Base-by-base conservation (phyloP, 1,140 invertebrate species). In the Drosophila pallidifrons region DNA sequence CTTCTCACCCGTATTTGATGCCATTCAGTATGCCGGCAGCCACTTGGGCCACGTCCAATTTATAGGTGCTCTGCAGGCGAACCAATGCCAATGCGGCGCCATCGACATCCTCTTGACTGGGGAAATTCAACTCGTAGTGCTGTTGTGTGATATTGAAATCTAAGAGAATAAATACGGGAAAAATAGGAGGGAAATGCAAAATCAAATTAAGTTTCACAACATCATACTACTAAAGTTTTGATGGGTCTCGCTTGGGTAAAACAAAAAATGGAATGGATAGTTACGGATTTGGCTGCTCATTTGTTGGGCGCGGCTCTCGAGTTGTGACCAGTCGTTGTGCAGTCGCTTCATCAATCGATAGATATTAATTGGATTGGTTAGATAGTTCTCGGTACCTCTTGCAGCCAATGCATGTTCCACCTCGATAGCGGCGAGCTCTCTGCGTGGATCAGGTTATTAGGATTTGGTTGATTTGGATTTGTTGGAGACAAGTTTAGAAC, bases 11-110 rank as follows among this genome's bases (percentile, higher is more conserved):
- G 91, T 97, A 97, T 82, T 96, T 95, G 20, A 97, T 95, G 8
- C 97, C 97, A 88, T 97, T 96, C 41, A 99, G 94, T 77, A 97
- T 95, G 16, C 99, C 99, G 57, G 96, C 94, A 6, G 98, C 97
- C 65, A 99, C 94, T 52, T 97, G 96, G 4, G 95, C 93, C 15
- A 98, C 98, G 52, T 99, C 96, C 32, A 99, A 94, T 74, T 97
- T 95, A 93, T 99, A 99, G n/a, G 98, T 99, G 92, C 99, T 98
- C 93, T 99, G 99, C 13, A 99, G 94, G 70, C 99, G 94, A 67
- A 98, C 97, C 60, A 99, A 94, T 25, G 98, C 99, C 55, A 96
- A 95, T 2, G 98, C 98, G 8, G 98, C 98, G 0, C 99, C 99
- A 82, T 96, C 96, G 47, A 99, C 94, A 93, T 99, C 98, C 93